Conservation (phyloP, 2,888 invertebrate genomes). For the Cataglyphis rosenhaueri region DNA sequence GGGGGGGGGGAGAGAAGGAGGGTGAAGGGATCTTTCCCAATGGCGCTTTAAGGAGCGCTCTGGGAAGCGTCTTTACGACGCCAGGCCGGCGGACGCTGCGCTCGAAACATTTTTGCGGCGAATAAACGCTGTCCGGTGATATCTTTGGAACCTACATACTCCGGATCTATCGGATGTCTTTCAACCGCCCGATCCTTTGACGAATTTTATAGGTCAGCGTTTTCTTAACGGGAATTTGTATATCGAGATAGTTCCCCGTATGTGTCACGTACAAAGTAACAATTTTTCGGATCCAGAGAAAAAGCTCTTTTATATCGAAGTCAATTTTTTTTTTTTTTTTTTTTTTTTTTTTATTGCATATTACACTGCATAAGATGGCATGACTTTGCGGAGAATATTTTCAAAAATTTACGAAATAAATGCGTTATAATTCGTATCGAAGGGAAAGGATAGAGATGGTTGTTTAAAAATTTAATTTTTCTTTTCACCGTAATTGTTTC, state of each 20-base stretch:
- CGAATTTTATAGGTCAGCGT: constrained; percentile 39
- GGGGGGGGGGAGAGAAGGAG: neutral
- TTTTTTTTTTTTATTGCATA: neutral
- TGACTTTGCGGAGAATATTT: neutral
- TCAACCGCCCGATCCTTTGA: constrained; percentile 37
- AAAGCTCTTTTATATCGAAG: neutral
- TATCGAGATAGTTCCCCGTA: constrained; percentile 14
- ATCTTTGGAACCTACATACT: constrained; percentile 6
- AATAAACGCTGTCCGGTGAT: constrained; percentile 29
- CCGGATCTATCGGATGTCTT: constrained; percentile 44
- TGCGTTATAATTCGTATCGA: neutral
- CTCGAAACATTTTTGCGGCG: constrained; percentile 49
- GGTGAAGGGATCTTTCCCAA: constrained; percentile 42
- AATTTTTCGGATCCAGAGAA: neutral
- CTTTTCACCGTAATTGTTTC: neutral
- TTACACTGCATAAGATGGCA: neutral
- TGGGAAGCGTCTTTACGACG: constrained; percentile 52
- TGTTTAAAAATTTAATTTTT: neutral
- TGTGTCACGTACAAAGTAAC: constrained; percentile 4
- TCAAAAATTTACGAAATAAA: neutral
- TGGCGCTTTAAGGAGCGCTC: constrained; percentile 50
- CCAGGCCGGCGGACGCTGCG: constrained; percentile 11
- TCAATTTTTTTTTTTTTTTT: neutral
- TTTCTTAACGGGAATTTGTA: constrained; percentile 38
- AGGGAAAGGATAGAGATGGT: neutral